Evolutionary conservation across 2,113 vertebrate genomes (phyloP).

Genomic region (Pseudorectes ferrugineus): DNA sequence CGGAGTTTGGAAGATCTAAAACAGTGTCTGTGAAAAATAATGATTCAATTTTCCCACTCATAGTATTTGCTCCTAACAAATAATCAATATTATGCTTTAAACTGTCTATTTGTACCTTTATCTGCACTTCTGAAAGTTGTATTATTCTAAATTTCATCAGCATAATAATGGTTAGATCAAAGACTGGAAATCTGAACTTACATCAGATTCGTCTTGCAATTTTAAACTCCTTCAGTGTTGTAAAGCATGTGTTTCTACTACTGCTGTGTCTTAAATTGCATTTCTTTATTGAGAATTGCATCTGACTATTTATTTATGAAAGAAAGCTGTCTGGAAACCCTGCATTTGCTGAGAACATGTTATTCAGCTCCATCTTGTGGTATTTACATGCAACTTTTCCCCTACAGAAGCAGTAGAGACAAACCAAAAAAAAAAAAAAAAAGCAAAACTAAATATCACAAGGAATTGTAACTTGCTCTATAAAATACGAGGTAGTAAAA

Average conservation of each 20-base stretch:
- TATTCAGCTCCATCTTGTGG: slow-evolving; percentile 71
- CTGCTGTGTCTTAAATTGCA: not conserved
- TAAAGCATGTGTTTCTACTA: slow-evolving; percentile 25
- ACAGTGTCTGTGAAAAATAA: not conserved
- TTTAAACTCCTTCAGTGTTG: not conserved
- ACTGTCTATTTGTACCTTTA: not conserved
- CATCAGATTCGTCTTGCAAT: slow-evolving; percentile 6
- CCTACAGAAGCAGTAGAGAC: not conserved
- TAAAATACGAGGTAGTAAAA: not conserved
- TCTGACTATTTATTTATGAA: slow-evolving; percentile 18
- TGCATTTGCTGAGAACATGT: not conserved
- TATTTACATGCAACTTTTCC: slow-evolving; percentile 8
- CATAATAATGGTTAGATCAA: not conserved
- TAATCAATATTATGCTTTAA: not conserved
- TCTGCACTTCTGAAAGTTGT: not conserved
- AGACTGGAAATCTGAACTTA: not conserved
- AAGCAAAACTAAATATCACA: not conserved
- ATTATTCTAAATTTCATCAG: not conserved
- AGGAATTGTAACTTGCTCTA: not conserved
- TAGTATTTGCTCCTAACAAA: not conserved
- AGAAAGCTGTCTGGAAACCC: not conserved
- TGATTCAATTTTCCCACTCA: not conserved
- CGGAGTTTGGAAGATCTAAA: not conserved
- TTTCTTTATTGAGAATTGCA: slow-evolving; percentile 23
- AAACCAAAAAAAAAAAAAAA: not conserved